phyloP scores from a whole-genome alignment of 1,140 invertebrate genomes.

The Diorhabda elongata region DNA sequence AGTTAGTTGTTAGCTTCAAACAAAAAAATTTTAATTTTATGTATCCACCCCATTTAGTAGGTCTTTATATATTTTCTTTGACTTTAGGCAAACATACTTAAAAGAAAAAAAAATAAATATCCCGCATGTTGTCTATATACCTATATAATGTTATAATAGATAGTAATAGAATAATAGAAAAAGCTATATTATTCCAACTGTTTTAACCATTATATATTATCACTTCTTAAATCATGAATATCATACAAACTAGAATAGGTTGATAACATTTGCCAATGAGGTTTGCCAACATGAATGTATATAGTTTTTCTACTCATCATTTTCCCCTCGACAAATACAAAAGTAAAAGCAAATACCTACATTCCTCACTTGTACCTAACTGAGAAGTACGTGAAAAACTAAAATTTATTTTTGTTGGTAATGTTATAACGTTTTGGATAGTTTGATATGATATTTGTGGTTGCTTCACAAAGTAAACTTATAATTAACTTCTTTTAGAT shows the following conservation, averaged over 20 bases:
- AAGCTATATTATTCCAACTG: neutral
- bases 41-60: neutral
- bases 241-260: neutral
- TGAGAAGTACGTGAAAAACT: neutral
- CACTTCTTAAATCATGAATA: neutral
- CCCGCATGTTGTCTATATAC: neutral
- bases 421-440: neutral
- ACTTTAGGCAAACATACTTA: neutral
- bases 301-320: too few relatives aligned
- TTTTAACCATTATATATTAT: neutral
- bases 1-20: neutral
- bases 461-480: neutral
- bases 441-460: neutral
- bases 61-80: neutral
- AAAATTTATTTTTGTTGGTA: neutral
- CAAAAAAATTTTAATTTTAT: neutral
- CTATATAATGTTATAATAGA: neutral
- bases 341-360: too few relatives aligned
- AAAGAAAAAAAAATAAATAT: neutral
- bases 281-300: too few relatives aligned
- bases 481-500: slow-evolving; percentile 36
- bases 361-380: too few relatives aligned
- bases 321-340: too few relatives aligned
- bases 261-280: neutral
- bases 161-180: neutral